phyloP scores from a whole-genome alignment of 2,888 invertebrate species.

The Amphipoea oculea region DNA sequence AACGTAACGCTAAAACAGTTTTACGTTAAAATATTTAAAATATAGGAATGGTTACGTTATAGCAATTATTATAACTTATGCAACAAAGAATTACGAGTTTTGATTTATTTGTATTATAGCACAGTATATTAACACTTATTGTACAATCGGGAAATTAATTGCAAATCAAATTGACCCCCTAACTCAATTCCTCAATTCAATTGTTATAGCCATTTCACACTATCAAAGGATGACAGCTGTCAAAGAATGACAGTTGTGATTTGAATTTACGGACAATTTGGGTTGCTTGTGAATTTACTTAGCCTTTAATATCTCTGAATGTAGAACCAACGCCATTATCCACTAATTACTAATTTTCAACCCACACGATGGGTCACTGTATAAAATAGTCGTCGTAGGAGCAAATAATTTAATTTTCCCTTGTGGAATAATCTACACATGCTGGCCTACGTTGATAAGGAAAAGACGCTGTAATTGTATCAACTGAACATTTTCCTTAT shows the following conservation, averaged over 20 bases:
- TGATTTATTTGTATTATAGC: too few relatives aligned
- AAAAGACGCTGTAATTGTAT: constrained; percentile 3
- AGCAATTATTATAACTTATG: not conserved
- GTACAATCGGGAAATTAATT: not conserved
- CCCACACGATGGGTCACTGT: not conserved
- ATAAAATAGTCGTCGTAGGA: not conserved
- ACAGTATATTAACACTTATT: not conserved
- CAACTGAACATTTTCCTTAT: not conserved
- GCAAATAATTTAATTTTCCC: constrained; percentile 8
- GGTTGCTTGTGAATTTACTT: not conserved
- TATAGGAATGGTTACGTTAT: not conserved
- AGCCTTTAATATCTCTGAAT: not conserved
- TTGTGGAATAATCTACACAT: constrained; percentile 9
- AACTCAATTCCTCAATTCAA: too few relatives aligned
- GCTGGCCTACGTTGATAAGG: not conserved
- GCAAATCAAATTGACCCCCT: not conserved
- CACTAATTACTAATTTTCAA: not conserved
- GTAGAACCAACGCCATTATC: not conserved
- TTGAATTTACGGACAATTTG: not conserved
- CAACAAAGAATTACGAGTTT: not conserved
- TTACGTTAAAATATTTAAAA: too few relatives aligned
- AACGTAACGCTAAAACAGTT: too few relatives aligned
- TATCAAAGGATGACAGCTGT: too few relatives aligned
- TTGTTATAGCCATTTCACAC: too few relatives aligned
- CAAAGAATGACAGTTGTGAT: not conserved